Evolutionary conservation across 2,113 vertebrate genomes (phyloP).

Genomic region (Hylia prasina): DNA sequence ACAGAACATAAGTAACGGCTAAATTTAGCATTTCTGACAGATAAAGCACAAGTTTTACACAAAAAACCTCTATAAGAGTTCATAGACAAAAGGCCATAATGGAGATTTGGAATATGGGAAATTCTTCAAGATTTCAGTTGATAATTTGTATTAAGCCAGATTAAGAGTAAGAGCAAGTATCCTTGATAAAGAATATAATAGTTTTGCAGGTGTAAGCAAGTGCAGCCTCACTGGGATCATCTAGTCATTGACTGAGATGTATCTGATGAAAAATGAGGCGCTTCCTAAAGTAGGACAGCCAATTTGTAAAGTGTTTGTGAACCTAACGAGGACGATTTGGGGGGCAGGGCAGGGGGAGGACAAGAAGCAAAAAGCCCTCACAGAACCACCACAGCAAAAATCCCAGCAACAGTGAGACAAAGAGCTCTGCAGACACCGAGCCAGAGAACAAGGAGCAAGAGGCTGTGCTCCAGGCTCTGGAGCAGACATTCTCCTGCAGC

Average conservation of each 20-base stretch:
- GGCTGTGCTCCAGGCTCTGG: not conserved
- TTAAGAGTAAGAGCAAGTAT: not conserved
- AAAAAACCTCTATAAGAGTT: not conserved
- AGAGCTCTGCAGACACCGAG: not conserved
- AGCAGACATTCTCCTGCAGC: not conserved
- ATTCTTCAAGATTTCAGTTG: not conserved
- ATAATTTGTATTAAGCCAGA: not conserved
- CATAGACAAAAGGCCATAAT: not conserved
- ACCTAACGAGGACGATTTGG: not conserved
- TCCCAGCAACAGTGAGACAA: not conserved
- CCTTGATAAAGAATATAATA: not conserved
- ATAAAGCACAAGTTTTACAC: not conserved
- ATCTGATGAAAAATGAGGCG: not conserved
- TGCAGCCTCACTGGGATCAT: not conserved
- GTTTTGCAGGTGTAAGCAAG: not conserved
- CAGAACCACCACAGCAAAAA: not conserved
- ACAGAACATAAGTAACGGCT: not conserved
- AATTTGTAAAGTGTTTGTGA: not conserved
- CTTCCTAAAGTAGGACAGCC: not conserved
- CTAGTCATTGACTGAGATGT: not conserved
- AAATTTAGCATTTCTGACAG: not conserved
- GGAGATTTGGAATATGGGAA: not conserved
- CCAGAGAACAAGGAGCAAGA: not conserved
- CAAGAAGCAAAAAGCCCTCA: not conserved
- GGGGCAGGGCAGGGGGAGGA: fast-evolving